Evolutionary conservation across 2,797 vertebrate species (phyloP), one percentile per base, ranked within the genome.

Genomic region (Neosalanx taihuensis): DNA sequence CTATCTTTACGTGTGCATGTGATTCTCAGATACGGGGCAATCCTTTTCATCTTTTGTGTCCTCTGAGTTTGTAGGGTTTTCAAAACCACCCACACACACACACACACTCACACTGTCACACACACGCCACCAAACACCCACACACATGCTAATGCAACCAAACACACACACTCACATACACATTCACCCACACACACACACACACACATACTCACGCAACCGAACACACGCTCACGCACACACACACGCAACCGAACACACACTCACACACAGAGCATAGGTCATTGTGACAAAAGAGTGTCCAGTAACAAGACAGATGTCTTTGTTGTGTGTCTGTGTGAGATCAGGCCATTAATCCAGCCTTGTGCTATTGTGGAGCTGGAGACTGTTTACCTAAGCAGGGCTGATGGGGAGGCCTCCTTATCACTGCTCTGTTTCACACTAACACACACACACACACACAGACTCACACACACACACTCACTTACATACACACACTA

Each of bases 281-380:
- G 62, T 77, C 66, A 13, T 84, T 84, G 76, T 86, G 37, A 17
- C 1, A 53, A 0, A 15, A 13, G 17, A 53, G 23, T 33, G 30
- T 69, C 72, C 76, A 33, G 33, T 31, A 77, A 75, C 71, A 77
- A 79, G 83, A 31, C n/a, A 58, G 67, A 64, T 29, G 15, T 61
- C 59, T 61, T 65, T 87, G 68, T 70, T 62, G 69, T 30, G 69
- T 62, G 37, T 59, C n/a, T 69, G 18, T 37, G 18, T 69, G 30
- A 13, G 3, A 70, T 81, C 69, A 62, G 7, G 53, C 76, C 64
- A 81, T 85, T 83, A 80, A 76, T 87, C 82, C 86, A 87, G 79
- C 49, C 33, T 31, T 29, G 57, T 57, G 15, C 29, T 9, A 5
- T 79, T 59, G 58, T 59, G 7, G 1, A 23, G 9, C 58, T 23